These are phyloP conservation scores for Thalassoma bifasciatum DNA, from an alignment of 2,113 vertebrate species.

Conservation along the genomic window DNA sequence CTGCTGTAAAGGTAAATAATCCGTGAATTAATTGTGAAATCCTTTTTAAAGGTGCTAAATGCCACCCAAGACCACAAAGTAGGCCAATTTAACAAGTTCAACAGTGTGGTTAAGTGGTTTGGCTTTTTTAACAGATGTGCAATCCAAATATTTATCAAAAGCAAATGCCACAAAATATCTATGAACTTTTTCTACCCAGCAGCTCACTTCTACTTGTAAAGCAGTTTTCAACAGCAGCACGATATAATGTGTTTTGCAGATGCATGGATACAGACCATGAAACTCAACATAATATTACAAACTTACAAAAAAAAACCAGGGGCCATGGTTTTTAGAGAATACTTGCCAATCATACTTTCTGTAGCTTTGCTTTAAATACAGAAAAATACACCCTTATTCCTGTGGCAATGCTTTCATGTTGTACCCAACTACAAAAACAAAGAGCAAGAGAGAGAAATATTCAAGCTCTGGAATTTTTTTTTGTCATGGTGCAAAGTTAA, in stretches of 20 bases:
- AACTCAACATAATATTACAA: not conserved
- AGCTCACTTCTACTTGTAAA: not conserved
- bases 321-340: no score
- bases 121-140: not conserved
- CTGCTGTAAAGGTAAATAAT: not conserved
- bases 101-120: not conserved
- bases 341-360: not conserved
- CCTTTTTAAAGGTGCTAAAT: not conserved
- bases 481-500: no score
- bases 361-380: no score
- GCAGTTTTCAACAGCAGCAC: not conserved
- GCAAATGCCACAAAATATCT: not conserved
- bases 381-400: no score
- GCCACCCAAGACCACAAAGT: not conserved
- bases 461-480: no score
- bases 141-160: not conserved
- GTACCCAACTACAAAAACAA: no score
- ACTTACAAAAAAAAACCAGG: not conserved
- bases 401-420: no score
- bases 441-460: no score
- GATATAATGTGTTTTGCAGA: not conserved
- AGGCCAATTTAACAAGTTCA: not conserved
- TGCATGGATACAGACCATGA: not conserved
- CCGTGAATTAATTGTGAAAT: not conserved
- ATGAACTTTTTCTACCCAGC: not conserved